phyloP scores from a whole-genome alignment of 2,888 invertebrate genomes.

The Lomographa bimaculata region DNA sequence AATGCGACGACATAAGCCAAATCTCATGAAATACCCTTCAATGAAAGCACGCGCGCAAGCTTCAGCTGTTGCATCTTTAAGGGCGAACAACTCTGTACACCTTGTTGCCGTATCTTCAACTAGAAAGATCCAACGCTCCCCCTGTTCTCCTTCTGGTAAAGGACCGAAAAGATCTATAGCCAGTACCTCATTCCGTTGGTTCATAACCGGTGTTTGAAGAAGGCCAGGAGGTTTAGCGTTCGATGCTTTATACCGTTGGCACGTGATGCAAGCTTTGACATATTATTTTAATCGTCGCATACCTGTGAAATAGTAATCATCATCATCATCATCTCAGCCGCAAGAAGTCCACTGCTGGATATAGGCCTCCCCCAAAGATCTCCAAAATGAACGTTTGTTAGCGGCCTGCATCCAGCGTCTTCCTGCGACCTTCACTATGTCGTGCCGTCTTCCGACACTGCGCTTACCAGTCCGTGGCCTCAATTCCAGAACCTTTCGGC shows the following conservation, averaged over 20 bases:
- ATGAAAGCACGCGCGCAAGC: slow-evolving; percentile 15
- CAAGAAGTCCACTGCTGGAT: no score
- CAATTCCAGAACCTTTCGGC: no score
- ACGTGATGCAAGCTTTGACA: slow-evolving; percentile 14
- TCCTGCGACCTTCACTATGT: no score
- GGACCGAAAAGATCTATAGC: slow-evolving; percentile 11
- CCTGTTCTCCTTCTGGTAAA: slow-evolving; percentile 9
- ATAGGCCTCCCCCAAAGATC: no score
- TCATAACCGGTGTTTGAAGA: slow-evolving; percentile 3
- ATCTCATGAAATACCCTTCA: slow-evolving; percentile 18
- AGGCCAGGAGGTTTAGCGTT: slow-evolving; percentile 44
- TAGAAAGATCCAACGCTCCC: slow-evolving; percentile 12
- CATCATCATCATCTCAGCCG: no score
- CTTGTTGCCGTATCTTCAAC: slow-evolving; percentile 13
- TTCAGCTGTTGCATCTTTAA: slow-evolving; percentile 25
- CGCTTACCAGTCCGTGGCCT: no score
- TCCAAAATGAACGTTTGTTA: no score
- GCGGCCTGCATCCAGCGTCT: no score
- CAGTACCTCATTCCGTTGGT: slow-evolving; percentile 1
- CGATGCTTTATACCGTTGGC: slow-evolving; percentile 41
- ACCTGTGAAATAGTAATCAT: slow-evolving; percentile 16
- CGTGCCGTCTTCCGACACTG: no score
- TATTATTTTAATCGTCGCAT: slow-evolving; percentile 17
- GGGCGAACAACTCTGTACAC: slow-evolving; percentile 16
- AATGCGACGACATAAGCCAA: slow-evolving; percentile 16